Conservation (phyloP, 2,113 vertebrate species). For the Sminthopsis crassicaudata region DNA sequence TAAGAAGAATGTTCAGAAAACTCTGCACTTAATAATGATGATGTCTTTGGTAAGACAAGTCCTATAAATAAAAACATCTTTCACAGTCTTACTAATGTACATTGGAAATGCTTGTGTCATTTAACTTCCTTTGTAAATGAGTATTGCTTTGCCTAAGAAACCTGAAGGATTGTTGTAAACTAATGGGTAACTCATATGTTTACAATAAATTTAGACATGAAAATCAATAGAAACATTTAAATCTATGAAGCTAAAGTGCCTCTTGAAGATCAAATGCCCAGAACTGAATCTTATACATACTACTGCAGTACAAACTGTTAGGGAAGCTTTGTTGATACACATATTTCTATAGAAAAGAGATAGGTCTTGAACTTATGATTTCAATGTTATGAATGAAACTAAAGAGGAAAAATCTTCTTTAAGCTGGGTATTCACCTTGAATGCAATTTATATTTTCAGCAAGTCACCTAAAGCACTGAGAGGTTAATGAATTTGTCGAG, state of each 20-base stretch:
- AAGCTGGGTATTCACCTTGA: constrained; percentile 11
- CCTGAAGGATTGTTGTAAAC: constrained; percentile 66
- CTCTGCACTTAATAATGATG: not conserved
- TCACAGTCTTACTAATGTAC: not conserved
- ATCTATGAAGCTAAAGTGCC: constrained; percentile 72
- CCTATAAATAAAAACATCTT: constrained; percentile 36
- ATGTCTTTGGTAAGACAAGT: constrained; percentile 27
- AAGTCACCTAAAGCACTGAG: not conserved
- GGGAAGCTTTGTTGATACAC: constrained; percentile 56
- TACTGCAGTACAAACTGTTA: constrained; percentile 46
- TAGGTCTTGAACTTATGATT: not conserved
- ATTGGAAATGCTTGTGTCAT: not conserved
- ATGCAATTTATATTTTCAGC: constrained; percentile 23
- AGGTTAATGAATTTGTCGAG: not conserved
- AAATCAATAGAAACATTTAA: constrained; percentile 86
- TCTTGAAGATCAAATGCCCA: constrained; percentile 79
- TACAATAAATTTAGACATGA: constrained; percentile 81
- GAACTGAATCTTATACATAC: constrained; percentile 47
- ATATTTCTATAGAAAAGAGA: constrained; percentile 46
- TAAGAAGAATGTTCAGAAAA: constrained; percentile 46
- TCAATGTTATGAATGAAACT: not conserved
- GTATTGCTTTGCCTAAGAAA: constrained; percentile 77
- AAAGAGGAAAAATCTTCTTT: not conserved
- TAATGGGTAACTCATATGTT: constrained; percentile 73
- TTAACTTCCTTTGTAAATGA: constrained; percentile 57